Evolutionary conservation across 2,113 vertebrate genomes (phyloP).

Genomic region (Taurulus bubalis): DNA sequence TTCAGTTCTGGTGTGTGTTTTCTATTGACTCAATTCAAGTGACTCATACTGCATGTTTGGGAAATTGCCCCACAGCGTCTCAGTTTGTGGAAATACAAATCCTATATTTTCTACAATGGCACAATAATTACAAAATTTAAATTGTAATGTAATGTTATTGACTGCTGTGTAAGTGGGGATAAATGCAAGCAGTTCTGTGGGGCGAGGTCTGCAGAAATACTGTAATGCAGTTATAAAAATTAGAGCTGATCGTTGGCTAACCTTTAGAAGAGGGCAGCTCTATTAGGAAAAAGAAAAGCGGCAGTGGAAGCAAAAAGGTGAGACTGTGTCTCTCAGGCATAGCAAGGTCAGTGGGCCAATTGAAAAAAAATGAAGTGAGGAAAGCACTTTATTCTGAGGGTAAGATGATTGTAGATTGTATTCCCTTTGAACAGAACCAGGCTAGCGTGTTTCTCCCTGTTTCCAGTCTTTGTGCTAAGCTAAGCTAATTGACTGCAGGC

Average conservation of each 20-base stretch:
- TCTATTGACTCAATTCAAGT: slow-evolving; percentile 44
- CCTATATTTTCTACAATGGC: background rate
- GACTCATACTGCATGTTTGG: slow-evolving; percentile 38
- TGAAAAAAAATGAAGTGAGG: slow-evolving; percentile 17
- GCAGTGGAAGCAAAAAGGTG: slow-evolving; percentile 26
- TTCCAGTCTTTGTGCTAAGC: background rate
- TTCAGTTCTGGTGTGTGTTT: slow-evolving; percentile 37
- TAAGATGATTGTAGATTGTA: background rate
- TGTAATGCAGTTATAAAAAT: slow-evolving; percentile 10
- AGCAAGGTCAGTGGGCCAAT: slow-evolving; percentile 6
- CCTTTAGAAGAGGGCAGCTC: slow-evolving; percentile 45
- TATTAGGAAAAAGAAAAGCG: slow-evolving; percentile 27
- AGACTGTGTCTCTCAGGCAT: slow-evolving; percentile 2
- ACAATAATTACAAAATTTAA: background rate
- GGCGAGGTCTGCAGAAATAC: background rate
- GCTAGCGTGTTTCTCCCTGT: background rate
- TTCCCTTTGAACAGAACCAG: background rate
- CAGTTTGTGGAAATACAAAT: background rate
- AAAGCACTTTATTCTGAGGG: background rate
- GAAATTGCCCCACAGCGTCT: slow-evolving; percentile 3
- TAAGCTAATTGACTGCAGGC: no score
- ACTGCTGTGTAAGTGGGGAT: background rate
- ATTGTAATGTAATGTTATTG: slow-evolving; percentile 1
- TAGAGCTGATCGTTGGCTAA: slow-evolving; percentile 32
- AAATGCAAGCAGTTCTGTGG: slow-evolving; percentile 1